These are phyloP conservation scores for Daboia siamensis DNA, from an alignment of 2,113 vertebrate genomes.

Conservation along the genomic window DNA sequence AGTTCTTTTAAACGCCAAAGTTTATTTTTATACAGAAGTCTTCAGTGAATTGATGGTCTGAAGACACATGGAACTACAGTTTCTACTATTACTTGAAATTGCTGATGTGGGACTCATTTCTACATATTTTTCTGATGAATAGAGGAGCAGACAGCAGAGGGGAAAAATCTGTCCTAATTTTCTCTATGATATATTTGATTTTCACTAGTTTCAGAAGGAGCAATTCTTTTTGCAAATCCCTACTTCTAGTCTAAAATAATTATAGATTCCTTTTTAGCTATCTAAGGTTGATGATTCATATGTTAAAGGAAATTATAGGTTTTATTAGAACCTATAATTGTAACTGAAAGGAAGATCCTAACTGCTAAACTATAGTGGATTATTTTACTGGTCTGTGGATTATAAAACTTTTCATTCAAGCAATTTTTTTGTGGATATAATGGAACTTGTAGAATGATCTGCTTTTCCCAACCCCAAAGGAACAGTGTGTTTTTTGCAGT, in stretches of 20 bases:
- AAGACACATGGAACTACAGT: background rate
- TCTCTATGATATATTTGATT: background rate
- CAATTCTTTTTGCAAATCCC: background rate
- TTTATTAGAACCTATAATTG: background rate
- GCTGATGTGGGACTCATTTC: background rate
- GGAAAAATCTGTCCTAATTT: background rate
- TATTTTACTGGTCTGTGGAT: background rate
- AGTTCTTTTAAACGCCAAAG: background rate
- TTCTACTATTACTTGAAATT: background rate
- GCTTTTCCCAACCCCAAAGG: background rate
- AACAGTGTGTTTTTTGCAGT: background rate
- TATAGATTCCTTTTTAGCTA: background rate
- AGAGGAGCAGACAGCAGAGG: background rate
- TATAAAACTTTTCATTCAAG: background rate
- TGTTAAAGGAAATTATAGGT: background rate
- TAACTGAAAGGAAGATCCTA: background rate
- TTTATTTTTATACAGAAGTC: background rate
- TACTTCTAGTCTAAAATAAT: background rate
- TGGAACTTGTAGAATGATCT: background rate
- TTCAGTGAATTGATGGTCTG: background rate
- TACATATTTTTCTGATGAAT: background rate
- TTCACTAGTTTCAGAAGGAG: background rate
- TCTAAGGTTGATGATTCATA: background rate
- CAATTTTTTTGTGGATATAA: background rate
- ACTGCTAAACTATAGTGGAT: background rate